phyloP scores from a whole-genome alignment of 1,140 invertebrate genomes.

The Delia radicum region DNA sequence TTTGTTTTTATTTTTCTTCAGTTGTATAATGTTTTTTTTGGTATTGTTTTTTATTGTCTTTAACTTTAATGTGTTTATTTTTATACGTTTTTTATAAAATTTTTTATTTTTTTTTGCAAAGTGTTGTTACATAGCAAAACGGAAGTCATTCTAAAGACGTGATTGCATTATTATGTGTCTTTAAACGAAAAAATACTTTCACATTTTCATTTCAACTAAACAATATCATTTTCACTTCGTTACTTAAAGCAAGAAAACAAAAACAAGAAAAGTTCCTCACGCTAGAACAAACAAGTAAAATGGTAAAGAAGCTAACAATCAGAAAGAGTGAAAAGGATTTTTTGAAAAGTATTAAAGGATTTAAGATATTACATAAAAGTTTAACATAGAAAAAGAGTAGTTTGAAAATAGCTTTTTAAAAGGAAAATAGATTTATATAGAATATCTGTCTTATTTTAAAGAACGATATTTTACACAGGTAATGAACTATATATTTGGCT shows the following conservation, averaged over 20 bases:
- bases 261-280: not conserved
- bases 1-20: not conserved
- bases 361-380: no score
- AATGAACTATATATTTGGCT: no score
- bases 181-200: not conserved
- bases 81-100: not conserved
- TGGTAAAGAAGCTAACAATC: not conserved
- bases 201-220: constrained; percentile 1
- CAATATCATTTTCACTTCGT: constrained; percentile 18
- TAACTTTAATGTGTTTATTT: constrained; percentile 15
- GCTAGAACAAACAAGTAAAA: not conserved
- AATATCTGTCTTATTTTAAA: no score
- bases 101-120: not conserved
- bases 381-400: no score
- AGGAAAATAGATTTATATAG: no score
- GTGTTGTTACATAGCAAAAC: not conserved
- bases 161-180: constrained; percentile 1
- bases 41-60: not conserved
- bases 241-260: not conserved
- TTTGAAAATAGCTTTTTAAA: no score
- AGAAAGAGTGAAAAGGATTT: not conserved
- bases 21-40: not conserved
- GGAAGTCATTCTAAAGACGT: constrained; percentile 1
- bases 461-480: no score
- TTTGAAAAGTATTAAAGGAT: not conserved